Conservation (phyloP, 2,888 invertebrate species). For the Drosophila macrospina region DNA sequence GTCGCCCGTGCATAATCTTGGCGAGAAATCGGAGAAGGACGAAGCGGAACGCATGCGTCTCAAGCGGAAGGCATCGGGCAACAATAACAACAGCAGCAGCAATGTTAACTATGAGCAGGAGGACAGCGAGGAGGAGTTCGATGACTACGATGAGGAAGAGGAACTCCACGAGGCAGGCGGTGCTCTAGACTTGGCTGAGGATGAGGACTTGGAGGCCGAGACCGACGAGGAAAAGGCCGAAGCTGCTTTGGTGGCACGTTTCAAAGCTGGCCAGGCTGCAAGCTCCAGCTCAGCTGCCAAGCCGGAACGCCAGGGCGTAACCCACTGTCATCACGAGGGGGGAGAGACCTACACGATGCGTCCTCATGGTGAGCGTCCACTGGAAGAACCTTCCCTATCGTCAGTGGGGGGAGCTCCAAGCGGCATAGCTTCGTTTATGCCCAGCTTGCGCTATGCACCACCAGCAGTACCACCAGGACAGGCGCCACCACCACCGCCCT, state of each 20-base stretch:
- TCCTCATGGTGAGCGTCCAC: constrained; percentile 87
- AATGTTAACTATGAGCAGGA: constrained; percentile 69
- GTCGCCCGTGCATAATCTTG: constrained; percentile 86
- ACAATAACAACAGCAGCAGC: constrained; percentile 26
- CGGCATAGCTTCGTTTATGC: constrained; percentile 33
- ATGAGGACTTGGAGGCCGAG: constrained; percentile 67
- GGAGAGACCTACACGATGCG: constrained; percentile 91
- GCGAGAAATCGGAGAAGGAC: constrained; percentile 53
- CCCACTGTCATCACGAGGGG: constrained; percentile 89
- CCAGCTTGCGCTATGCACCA: constrained; percentile 54
- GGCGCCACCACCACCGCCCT: constrained; percentile 23
- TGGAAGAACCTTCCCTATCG: constrained; percentile 55
- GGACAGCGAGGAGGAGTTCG: constrained; percentile 76
- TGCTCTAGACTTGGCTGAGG: constrained; percentile 60
- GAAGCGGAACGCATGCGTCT: constrained; percentile 73
- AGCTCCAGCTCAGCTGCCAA: constrained; percentile 26
- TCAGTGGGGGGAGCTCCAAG: background rate
- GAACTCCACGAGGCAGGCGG: constrained; percentile 74
- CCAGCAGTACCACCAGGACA: constrained; percentile 29
- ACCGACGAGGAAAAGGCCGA: constrained; percentile 65
- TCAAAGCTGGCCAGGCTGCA: constrained; percentile 56
- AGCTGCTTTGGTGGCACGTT: constrained; percentile 60
- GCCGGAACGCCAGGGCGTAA: constrained; percentile 86
- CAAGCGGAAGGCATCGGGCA: constrained; percentile 73
- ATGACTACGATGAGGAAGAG: constrained; percentile 78